Evolutionary conservation across 2,888 invertebrate genomes (phyloP).

Genomic region (Lepidocyrtoides sp.): DNA sequence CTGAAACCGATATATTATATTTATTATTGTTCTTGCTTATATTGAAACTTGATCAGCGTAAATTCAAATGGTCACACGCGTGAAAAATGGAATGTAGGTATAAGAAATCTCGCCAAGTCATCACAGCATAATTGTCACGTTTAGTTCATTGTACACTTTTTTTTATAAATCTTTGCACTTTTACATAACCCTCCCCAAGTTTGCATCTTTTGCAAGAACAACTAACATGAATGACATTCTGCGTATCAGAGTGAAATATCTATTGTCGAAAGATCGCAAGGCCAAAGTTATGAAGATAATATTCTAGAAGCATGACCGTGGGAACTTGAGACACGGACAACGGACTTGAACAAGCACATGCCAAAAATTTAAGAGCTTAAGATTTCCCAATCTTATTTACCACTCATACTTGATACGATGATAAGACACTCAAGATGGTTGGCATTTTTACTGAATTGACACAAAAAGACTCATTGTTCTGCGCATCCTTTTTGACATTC

Average conservation of each 20-base stretch:
- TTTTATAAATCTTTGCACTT: neutral
- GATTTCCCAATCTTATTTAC: conserved; percentile 23
- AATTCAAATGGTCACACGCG: neutral
- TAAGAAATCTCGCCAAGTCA: neutral
- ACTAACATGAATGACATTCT: neutral
- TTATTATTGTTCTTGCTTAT: neutral
- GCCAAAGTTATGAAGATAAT: conserved; percentile 6
- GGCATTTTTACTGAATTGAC: conserved; percentile 38
- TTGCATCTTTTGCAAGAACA: no score
- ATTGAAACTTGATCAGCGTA: neutral
- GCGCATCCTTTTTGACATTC: neutral
- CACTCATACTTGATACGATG: neutral
- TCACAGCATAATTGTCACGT: neutral
- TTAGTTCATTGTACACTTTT: neutral
- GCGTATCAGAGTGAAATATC: neutral
- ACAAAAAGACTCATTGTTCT: conserved; percentile 37
- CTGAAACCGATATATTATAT: neutral
- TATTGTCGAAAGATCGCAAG: conserved; percentile 59
- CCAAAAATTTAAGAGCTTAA: conserved; percentile 35
- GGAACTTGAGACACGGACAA: conserved; percentile 65
- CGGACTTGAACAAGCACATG: conserved; percentile 11
- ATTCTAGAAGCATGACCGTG: conserved; percentile 58
- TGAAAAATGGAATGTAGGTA: neutral
- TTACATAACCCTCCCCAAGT: neutral
- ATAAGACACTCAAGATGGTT: conserved; percentile 32